phyloP scores from a whole-genome alignment of 1,140 invertebrate genomes.

The Colletes gigas region DNA sequence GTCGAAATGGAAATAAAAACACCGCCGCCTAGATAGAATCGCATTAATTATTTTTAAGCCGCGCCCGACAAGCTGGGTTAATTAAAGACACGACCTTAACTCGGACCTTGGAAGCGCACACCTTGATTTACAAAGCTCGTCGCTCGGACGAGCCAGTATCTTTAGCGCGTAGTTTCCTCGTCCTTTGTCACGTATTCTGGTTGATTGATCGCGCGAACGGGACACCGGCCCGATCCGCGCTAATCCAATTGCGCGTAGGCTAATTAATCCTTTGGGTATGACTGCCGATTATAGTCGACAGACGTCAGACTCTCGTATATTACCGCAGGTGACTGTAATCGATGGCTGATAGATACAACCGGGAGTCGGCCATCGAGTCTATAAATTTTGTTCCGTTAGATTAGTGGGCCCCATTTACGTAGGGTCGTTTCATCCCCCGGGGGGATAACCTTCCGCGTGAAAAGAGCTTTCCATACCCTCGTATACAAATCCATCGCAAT shows the following conservation, averaged over 20 bases:
- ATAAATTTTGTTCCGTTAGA: not conserved
- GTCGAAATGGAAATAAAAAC: not conserved
- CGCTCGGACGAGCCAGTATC: not conserved
- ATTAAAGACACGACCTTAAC: conserved; percentile 47
- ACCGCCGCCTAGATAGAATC: conserved; percentile 4
- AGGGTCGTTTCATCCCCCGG: too few relatives aligned
- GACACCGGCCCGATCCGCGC: conserved; percentile 37
- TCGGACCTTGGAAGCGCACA: conserved; percentile 16
- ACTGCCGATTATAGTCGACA: conserved; percentile 3
- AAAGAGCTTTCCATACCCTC: too few relatives aligned
- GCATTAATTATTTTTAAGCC: conserved; percentile 46
- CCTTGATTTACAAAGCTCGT: conserved; percentile 4
- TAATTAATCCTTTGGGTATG: conserved; percentile 36
- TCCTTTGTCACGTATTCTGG: conserved; percentile 60
- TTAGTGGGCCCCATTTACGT: not conserved
- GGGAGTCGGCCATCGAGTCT: not conserved
- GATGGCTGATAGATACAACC: not conserved
- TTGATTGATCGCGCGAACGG: conserved; percentile 53
- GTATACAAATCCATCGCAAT: too few relatives aligned
- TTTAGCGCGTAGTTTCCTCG: conserved; percentile 44
- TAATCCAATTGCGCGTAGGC: conserved; percentile 51
- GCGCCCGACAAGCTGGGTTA: conserved; percentile 21
- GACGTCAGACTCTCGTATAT: not conserved
- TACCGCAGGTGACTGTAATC: not conserved
- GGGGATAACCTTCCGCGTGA: too few relatives aligned